These are phyloP conservation scores for Sebastes paucispinis DNA, from an alignment of 2,797 vertebrate species.

Conservation along the genomic window DNA sequence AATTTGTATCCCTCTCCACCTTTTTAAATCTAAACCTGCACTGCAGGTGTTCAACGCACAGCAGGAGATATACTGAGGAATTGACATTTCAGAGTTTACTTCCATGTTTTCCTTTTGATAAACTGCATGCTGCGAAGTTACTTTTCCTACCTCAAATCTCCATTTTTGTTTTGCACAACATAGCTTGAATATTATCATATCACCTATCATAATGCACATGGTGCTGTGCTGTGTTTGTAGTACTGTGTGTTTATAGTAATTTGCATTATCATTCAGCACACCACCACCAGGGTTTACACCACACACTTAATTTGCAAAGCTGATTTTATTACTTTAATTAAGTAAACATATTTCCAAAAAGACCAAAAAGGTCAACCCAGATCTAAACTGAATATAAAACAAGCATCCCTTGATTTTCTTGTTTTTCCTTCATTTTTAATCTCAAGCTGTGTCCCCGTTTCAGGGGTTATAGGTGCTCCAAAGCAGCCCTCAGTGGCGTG, in stretches of 20 bases:
- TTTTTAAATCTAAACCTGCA: conserved; percentile 3
- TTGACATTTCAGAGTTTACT: neutral
- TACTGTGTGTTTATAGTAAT: neutral
- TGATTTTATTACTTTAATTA: conserved; percentile 17
- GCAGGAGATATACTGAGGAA: neutral
- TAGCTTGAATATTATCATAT: neutral
- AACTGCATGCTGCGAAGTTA: neutral
- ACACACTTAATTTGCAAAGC: neutral
- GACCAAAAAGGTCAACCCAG: neutral
- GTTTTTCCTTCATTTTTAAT: neutral
- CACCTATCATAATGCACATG: neutral
- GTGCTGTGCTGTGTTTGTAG: neutral
- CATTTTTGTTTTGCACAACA: neutral
- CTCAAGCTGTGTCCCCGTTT: neutral
- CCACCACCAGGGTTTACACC: neutral
- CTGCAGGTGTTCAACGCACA: conserved; percentile 10
- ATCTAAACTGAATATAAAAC: neutral
- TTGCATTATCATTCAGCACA: neutral
- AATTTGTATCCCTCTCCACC: neutral
- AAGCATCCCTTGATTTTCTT: neutral
- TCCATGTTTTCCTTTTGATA: neutral
- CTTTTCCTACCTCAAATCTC: neutral
- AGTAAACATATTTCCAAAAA: neutral
- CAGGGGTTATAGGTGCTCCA: neutral
- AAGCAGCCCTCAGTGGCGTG: neutral